These are phyloP conservation scores for Epirrita christyi DNA, from an alignment of 2,888 invertebrate species.

Conservation along the genomic window DNA sequence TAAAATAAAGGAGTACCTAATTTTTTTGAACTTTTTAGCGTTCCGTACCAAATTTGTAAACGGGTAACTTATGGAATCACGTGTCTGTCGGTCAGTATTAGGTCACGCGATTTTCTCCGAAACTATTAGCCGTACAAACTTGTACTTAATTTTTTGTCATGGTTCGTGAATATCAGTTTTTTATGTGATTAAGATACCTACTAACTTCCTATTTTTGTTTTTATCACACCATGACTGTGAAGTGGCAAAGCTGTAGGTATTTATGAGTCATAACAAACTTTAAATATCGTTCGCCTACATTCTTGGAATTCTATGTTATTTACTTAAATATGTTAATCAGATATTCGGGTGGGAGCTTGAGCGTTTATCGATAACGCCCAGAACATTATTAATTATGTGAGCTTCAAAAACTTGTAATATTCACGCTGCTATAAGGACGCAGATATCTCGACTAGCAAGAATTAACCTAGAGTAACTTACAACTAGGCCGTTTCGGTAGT, in stretches of 20 bases:
- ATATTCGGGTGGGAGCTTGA: conserved; percentile 9
- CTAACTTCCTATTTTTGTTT: background rate
- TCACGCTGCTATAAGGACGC: no score
- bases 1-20: no score
- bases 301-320: conserved; percentile 6
- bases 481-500: conserved; percentile 92
- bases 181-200: background rate
- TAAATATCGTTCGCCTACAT: background rate
- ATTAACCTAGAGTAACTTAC: conserved; percentile 77
- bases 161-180: background rate
- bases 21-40: no score
- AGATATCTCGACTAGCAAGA: no score
- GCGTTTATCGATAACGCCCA: background rate
- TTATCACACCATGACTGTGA: no score
- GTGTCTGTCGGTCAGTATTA: no score
- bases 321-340: conserved; percentile 10
- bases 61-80: no score
- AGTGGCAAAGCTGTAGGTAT: background rate
- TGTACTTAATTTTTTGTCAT: background rate
- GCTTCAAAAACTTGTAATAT: no score
- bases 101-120: no score
- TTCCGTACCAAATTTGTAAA: no score
- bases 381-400: no score
- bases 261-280: conserved; percentile 16
- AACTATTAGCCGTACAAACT: no score